Evolutionary conservation across 2,113 vertebrate genomes (phyloP), one percentile per base, ranked within the genome.

Genomic region (Haemorhous mexicanus): DNA sequence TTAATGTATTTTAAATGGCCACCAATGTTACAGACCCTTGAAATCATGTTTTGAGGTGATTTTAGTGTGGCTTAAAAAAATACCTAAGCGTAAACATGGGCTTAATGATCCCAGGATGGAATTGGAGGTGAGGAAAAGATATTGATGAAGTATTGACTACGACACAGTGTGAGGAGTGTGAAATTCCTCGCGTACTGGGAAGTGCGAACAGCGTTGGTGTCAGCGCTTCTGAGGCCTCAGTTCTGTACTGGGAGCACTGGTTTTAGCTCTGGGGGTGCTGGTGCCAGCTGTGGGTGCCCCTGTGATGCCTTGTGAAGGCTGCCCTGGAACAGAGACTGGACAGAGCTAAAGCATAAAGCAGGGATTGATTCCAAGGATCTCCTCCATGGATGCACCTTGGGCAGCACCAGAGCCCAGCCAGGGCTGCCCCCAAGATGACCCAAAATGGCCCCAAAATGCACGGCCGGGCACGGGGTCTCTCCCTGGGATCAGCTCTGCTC

Each of bases 121-220:
- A 16, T 1, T 43, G 24, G 26, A 78, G 55, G 10, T 76, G 66
- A 22, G 58, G n/a, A 53, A 50, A 4, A 59, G 55, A 17, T 28
- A 23, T 9, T 24, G 53, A 24, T 33, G 3, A 61, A 43, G 6
- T 28, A 11, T 9, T 9, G 26, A 49, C 73, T 13, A 6, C 4
- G 2, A 17, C 21, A 0, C 8, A 11, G 8, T 0, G 16, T 4
- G 44, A 33, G 44, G 62, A 76, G 33, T 0, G 13, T 9, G 26
- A 30, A 47, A 8, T 16, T 3, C 33, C 33, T 59, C 5, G 2
- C 7, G 18, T 9, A 1, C 9, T 52, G 32, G 26, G 58, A 27
- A 11, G 46, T 2, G 6, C 58, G 16, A 4, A 17, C 18, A 12
- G 9, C 28, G 0, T 0, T 37, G 74, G 19, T 59, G 39, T 4